A percentile compares a stretch with the other conserved stretches of the same genome.
Evolutionary conservation across 2,888 invertebrate genomes (phyloP).

Genomic region (Proisotoma minuta): DNA sequence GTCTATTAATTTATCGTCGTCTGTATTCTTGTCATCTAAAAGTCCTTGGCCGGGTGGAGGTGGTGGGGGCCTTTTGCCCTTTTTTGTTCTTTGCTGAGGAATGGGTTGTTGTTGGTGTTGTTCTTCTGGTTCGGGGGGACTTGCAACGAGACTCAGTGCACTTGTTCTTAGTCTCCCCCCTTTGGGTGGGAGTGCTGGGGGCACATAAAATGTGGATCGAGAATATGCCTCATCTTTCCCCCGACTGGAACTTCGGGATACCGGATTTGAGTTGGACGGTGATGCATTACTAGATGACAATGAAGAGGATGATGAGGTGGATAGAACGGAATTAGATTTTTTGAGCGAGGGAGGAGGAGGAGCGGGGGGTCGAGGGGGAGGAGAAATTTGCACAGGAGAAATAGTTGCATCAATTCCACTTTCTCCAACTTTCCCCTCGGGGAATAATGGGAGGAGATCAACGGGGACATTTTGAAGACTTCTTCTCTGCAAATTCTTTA

Average conservation of each 20-base stretch:
- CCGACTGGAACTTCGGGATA: slow-evolving; percentile 23
- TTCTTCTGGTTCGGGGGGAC: slow-evolving; percentile 1
- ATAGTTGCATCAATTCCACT: neutral
- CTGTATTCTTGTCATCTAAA: too few species aligned
- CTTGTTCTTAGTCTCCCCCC: neutral
- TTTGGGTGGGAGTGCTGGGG: slow-evolving; percentile 4
- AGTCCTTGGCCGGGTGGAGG: too few species aligned
- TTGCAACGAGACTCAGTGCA: neutral
- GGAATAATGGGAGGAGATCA: neutral
- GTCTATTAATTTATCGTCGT: too few species aligned
- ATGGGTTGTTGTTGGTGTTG: too few species aligned
- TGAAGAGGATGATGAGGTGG: slow-evolving; percentile 36
- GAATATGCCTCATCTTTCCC: slow-evolving; percentile 9
- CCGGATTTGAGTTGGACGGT: slow-evolving; percentile 9
- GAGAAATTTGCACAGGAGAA: neutral
- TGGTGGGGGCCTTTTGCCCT: slow-evolving; percentile 4
- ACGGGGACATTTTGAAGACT: neutral
- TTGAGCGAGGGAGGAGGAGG: slow-evolving; percentile 23
- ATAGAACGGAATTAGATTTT: slow-evolving; percentile 35
- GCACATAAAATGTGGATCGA: slow-evolving; percentile 9
- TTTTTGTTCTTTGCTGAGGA: neutral
- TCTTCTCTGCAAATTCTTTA: neutral
- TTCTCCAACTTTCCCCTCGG: too few species aligned
- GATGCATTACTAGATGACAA: slow-evolving; percentile 20
- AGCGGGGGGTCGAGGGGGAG: slow-evolving; percentile 19